A percentile compares a stretch with the other conserved stretches of the same genome.
phyloP scores from a whole-genome alignment of 2,888 invertebrate genomes.

The Trichogramma dendrolimi region DNA sequence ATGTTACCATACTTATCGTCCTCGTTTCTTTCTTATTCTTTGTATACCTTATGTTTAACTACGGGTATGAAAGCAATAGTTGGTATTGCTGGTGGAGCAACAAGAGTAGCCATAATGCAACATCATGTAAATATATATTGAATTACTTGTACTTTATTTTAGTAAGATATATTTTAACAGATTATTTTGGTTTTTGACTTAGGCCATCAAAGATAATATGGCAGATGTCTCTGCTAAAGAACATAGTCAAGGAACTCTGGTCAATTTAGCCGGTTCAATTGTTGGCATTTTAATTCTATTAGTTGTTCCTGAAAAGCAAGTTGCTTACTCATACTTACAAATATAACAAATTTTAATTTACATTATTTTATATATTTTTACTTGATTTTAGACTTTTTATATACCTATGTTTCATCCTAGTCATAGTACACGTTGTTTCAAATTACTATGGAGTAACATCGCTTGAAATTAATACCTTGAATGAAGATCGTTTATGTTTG shows the following conservation, averaged over 20 bases:
- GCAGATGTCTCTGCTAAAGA: slow-evolving; percentile 94
- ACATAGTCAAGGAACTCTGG: slow-evolving; percentile 93
- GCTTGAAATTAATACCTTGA: slow-evolving; percentile 75
- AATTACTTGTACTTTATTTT: slow-evolving; percentile 8
- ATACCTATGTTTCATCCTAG: slow-evolving; percentile 69
- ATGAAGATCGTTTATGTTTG: slow-evolving; percentile 71
- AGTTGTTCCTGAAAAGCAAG: slow-evolving; percentile 58
- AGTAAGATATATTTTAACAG: slow-evolving; percentile 3
- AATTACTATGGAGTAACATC: slow-evolving; percentile 85
- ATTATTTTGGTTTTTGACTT: slow-evolving; percentile 30
- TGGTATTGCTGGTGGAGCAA: slow-evolving; percentile 76
- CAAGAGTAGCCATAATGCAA: slow-evolving; percentile 86
- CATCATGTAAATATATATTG: slow-evolving; percentile 62
- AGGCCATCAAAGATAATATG: slow-evolving; percentile 81
- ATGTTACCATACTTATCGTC: slow-evolving; percentile 60
- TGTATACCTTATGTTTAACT: slow-evolving; percentile 67
- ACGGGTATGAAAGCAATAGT: slow-evolving; percentile 81
- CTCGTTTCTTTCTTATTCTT: slow-evolving; percentile 58
- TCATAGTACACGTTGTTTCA: slow-evolving; percentile 74
- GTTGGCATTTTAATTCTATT: slow-evolving; percentile 73
- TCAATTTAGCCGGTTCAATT: slow-evolving; percentile 83
- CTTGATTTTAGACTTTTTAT: slow-evolving; percentile 63
- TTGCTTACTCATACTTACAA: slow-evolving; percentile 11
- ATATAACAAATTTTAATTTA: slow-evolving; percentile 10
- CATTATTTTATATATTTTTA: slow-evolving; percentile 19